Conservation (phyloP, 2,888 invertebrate species). For the Zygaena filipendulae region DNA sequence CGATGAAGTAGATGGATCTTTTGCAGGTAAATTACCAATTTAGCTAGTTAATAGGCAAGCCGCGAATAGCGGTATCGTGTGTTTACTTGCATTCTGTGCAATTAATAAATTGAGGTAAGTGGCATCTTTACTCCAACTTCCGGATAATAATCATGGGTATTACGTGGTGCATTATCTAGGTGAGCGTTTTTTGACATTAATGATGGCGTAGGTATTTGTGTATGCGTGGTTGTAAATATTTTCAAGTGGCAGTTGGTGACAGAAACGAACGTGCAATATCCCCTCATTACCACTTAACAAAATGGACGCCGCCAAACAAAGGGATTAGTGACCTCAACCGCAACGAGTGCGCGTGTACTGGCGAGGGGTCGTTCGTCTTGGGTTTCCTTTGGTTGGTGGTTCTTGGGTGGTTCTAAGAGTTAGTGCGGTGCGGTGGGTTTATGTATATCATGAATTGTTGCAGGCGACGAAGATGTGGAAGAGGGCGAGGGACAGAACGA, state of each 20-base stretch:
- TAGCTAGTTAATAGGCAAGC: constrained; percentile 64
- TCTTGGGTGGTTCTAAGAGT: too few relatives aligned
- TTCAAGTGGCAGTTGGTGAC: constrained; percentile 67
- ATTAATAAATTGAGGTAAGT: constrained; percentile 66
- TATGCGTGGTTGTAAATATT: constrained; percentile 60
- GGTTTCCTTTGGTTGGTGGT: too few relatives aligned
- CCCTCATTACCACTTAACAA: constrained; percentile 79
- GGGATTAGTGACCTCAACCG: constrained; percentile 73
- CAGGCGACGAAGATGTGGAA: constrained; percentile 77
- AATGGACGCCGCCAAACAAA: constrained; percentile 83
- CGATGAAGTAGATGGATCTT: constrained; percentile 88
- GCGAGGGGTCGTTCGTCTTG: constrained; percentile 28
- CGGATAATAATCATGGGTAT: too few relatives aligned
- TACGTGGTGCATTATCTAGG: too few relatives aligned
- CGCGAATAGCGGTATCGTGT: constrained; percentile 71
- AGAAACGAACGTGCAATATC: constrained; percentile 74
- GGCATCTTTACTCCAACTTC: too few relatives aligned
- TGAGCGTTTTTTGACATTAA: too few relatives aligned
- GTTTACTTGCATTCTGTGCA: constrained; percentile 68
- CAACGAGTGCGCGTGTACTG: constrained; percentile 47
- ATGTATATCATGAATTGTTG: constrained; percentile 32
- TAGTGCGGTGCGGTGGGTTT: constrained; percentile 30
- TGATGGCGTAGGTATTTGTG: constrained; percentile 43
- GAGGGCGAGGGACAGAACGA: constrained; percentile 75
- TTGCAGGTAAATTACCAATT: constrained; percentile 79